A percentile compares a stretch with the other conserved stretches of the same genome.
Evolutionary conservation across 2,797 vertebrate genomes (phyloP).

Genomic region (Botia kubotai): DNA sequence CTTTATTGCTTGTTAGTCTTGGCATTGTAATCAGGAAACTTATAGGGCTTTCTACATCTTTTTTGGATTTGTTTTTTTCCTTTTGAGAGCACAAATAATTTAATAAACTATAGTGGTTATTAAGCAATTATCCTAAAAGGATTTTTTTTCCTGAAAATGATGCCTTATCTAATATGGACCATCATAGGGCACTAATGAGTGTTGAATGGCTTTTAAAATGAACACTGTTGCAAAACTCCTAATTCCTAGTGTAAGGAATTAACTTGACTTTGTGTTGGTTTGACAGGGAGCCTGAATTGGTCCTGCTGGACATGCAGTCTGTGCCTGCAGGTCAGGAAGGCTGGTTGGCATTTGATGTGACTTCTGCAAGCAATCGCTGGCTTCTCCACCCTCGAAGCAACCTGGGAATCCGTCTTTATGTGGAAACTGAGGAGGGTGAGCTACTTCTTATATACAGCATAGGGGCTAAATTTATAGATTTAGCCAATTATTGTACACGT

Average conservation of each 20-base stretch:
- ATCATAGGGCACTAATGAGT: too few species aligned
- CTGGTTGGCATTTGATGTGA: slow-evolving; percentile 94
- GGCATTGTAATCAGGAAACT: neutral
- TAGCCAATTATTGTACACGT: too few species aligned
- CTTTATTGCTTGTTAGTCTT: neutral
- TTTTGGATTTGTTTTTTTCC: neutral
- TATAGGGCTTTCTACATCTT: too few species aligned
- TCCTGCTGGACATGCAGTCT: slow-evolving; percentile 92
- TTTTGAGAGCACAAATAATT: neutral
- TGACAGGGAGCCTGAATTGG: slow-evolving; percentile 88
- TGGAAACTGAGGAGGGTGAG: slow-evolving; percentile 92
- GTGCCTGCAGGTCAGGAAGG: slow-evolving; percentile 87
- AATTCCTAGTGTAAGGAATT: neutral
- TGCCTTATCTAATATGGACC: too few species aligned
- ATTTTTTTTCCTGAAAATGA: too few species aligned
- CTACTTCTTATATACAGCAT: neutral
- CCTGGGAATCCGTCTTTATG: slow-evolving; percentile 91
- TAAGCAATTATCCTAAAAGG: too few species aligned
- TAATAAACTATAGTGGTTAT: neutral
- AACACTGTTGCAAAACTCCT: too few species aligned
- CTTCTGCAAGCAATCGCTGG: slow-evolving; percentile 91
- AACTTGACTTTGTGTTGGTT: slow-evolving; percentile 3
- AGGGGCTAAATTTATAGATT: neutral
- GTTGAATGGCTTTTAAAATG: too few species aligned
- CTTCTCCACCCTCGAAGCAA: slow-evolving; percentile 83